Evolutionary conservation across 2,113 vertebrate species (phyloP), one percentile per base, ranked within the genome.

Genomic region (Cavia aperea): DNA sequence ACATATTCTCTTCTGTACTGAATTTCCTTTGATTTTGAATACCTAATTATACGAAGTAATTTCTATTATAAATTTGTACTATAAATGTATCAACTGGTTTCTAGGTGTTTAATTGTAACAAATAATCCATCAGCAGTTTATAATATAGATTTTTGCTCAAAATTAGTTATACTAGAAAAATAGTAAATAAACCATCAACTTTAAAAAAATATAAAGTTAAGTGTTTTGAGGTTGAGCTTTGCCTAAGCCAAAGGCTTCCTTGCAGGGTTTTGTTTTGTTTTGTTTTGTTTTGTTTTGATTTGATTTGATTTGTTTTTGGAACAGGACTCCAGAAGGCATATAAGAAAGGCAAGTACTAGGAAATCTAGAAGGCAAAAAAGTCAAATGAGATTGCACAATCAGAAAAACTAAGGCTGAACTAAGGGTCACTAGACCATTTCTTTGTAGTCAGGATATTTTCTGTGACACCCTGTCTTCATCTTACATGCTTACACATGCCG

Each of bases 11-110:
- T 89, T 87, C 94, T 95, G 84, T 92, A 85, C 36, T 91, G 33
- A 84, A 72, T 82, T 94, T 91, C 24, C 43, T 89, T 96, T 94
- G 88, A 92, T 81, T 89, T 19, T 85, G 73, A 90, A 94, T 72
- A 83, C 62, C 33, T 92, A 84, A 92, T 96, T 93, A 93, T 19
- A 92, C 3, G 16, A n/a, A 91, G 33, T 63, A 79, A 89, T 91
- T 96, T 91, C 72, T 79, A 82, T 46, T 82, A 89, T 70, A 91
- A 31, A 24, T 81, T 21, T 86, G 36, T 7, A 92, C 56, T 90
- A 62, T 70, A 94, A 81, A 79, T 63, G 33, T 88, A 91, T 87
- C 81, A 82, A 81, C n/a, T 88, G 19, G 66, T 89, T 43, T 91
- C 85, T 84, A 84, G 24, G 23, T 84, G 24, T 72, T 82, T 90